A percentile compares a stretch with the other conserved stretches of the same genome.
These are phyloP conservation scores for Mystacides longicornis DNA, from an alignment of 2,888 invertebrate species.

Conservation along the genomic window DNA sequence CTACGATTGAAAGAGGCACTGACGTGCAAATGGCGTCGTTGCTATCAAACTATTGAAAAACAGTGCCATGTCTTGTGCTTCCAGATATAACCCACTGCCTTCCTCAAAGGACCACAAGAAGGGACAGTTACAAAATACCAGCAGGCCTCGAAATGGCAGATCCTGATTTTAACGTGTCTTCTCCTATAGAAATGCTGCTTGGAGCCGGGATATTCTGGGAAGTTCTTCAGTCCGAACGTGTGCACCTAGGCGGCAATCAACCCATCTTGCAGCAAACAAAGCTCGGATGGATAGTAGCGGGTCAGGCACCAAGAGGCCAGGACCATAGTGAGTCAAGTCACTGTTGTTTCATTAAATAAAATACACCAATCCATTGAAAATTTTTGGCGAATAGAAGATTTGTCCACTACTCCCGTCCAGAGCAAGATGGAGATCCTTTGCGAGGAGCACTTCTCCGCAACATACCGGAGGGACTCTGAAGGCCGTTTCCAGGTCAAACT, in stretches of 20 bases:
- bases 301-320: background rate
- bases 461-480: background rate
- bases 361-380: background rate
- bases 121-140: background rate
- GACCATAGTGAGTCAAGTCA: background rate
- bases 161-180: background rate
- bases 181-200: background rate
- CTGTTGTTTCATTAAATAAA: background rate
- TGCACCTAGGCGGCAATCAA: background rate
- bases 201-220: background rate
- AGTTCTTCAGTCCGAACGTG: background rate
- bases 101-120: background rate
- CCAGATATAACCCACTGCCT: background rate
- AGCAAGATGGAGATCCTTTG: background rate
- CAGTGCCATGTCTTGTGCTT: background rate
- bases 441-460: background rate
- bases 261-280: background rate
- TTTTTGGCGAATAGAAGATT: background rate
- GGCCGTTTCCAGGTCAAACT: background rate
- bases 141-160: background rate
- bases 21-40: too few relatives aligned
- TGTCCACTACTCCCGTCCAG: background rate
- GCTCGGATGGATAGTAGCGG: background rate
- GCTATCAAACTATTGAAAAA: too few relatives aligned
- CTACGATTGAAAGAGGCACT: too few relatives aligned